Evolutionary conservation across 2,797 vertebrate species (phyloP).

Genomic region (Carcharodon carcharias): DNA sequence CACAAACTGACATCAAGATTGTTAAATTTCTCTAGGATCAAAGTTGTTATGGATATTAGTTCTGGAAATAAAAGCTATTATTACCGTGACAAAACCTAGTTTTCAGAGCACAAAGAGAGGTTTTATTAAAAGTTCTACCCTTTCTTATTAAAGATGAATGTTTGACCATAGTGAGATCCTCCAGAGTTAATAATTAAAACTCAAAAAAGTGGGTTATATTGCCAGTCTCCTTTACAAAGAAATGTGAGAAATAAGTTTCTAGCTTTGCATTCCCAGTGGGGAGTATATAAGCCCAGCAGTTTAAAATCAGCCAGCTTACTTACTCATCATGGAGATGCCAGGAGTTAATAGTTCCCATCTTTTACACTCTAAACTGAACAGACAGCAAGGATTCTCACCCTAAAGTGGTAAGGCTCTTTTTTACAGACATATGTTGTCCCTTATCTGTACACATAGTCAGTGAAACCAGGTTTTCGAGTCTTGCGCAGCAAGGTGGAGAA

Average conservation of each 20-base stretch:
- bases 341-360: background rate
- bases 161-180: background rate
- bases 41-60: constrained; percentile 5
- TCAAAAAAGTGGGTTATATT: background rate
- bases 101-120: background rate
- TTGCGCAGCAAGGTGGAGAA: background rate
- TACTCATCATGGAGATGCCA: background rate
- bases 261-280: background rate
- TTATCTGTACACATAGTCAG: background rate
- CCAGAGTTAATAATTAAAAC: background rate
- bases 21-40: background rate
- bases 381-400: background rate
- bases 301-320: background rate
- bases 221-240: background rate
- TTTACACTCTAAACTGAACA: background rate
- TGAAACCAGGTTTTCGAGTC: background rate
- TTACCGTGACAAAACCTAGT: background rate
- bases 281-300: background rate
- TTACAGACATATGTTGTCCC: background rate
- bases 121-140: background rate
- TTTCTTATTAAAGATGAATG: background rate
- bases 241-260: background rate
- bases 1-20: background rate
- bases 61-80: background rate
- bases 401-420: background rate